Evolutionary conservation across 2,888 invertebrate species (phyloP), one percentile per base, ranked within the genome.

Genomic region (Drosophila nr. perissopoda): DNA sequence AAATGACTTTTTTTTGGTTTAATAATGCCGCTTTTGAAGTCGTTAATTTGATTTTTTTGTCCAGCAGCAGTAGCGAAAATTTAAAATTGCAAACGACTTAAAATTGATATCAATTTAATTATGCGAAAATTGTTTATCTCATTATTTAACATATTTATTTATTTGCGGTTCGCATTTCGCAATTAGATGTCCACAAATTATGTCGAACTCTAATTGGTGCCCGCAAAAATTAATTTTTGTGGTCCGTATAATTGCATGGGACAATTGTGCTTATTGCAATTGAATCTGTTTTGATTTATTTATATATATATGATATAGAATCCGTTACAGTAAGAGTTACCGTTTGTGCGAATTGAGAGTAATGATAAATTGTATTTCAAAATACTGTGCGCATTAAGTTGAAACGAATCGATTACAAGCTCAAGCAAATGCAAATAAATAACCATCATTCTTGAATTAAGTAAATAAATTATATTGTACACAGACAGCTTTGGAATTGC

Each of bases 21-120:
- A 88, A 85, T 82, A 88, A 80, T 54, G 76, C 76, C 78, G 76
- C 87, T 59, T 82, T 86, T 83, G 78, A 83, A 61, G 74, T 73
- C 49, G 6, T 40, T 45, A 58, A 53, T 54, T 33, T 53, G 62
- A 42, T 59, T 38, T 36, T n/a, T 56, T 33, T 33, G 21, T n/a
- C 34, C 38, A 18, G 52, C 27, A 54, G 40, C 40, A 21, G 49
- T 53, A 64, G 38, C 58, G 27, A 31, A 52, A 54, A 57, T 66
- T 59, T 57, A 56, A 53, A 45, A 62, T 71, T 40, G 42, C 57
- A 58, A 68, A 66, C 59, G 53, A 77, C 73, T 73, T 65, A 62
- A 69, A 65, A 83, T 81, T 69, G 67, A 76, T 84, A 71, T 61
- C 49, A 33, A 66, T 67, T 68, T 78, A 76, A 86, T 77, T 80